Conservation (phyloP, 2,113 vertebrate species). For the Siniperca chuatsi region DNA sequence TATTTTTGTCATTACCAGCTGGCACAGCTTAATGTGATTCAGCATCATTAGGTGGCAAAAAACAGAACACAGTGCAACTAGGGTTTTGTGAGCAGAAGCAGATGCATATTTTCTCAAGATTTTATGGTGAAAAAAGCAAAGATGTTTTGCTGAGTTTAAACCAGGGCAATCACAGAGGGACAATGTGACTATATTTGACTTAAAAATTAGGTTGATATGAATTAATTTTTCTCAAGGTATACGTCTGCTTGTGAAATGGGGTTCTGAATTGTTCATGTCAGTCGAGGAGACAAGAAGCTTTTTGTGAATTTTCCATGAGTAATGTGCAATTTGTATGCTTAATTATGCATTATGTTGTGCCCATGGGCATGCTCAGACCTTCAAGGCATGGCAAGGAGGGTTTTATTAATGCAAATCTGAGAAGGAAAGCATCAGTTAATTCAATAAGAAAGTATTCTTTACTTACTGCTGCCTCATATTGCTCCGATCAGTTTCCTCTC, state of each 20-base stretch:
- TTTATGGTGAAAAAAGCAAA: not conserved
- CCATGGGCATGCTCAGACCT: conserved; percentile 25
- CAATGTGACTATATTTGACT: conserved; percentile 10
- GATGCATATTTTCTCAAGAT: conserved; percentile 1
- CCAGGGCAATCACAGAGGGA: not conserved
- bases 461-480: conserved; percentile 31
- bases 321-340: conserved; percentile 50
- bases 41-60: conserved; percentile 1
- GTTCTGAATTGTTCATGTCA: conserved; percentile 42
- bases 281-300: not conserved
- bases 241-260: not conserved
- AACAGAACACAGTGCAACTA: not conserved
- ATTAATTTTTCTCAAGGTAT: conserved; percentile 5
- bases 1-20: conserved; percentile 8
- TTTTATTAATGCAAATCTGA: conserved; percentile 24
- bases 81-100: not conserved
- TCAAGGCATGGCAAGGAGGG: conserved; percentile 9
- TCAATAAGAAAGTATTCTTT: conserved; percentile 54
- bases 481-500: conserved; percentile 29
- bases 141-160: conserved; percentile 22
- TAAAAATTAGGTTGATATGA: conserved; percentile 20
- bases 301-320: conserved; percentile 48
- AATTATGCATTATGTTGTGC: conserved; percentile 59
- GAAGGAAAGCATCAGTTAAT: conserved; percentile 50
- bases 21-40: conserved; percentile 23